A percentile compares a stretch with the other conserved stretches of the same genome.
Conservation (phyloP, 2,113 vertebrate species). For the Typhlomys cinereus region DNA sequence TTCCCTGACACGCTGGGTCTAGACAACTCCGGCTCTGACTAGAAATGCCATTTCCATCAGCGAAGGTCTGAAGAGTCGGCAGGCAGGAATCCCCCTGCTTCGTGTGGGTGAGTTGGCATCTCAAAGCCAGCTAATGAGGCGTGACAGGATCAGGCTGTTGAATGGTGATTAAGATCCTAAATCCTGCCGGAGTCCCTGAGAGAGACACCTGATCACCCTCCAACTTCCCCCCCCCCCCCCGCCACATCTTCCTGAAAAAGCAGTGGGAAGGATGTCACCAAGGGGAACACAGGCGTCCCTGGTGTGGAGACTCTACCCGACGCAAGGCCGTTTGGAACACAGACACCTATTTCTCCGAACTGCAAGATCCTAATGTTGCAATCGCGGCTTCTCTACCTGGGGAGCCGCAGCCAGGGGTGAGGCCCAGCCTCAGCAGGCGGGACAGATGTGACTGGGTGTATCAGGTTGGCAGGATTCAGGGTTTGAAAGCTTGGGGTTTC, state of each 20-base stretch:
- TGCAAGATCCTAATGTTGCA: not conserved
- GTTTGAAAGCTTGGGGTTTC: not conserved
- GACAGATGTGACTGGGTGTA: no score
- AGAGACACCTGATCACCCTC: not conserved
- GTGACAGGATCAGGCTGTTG: not conserved
- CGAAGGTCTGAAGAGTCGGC: not conserved
- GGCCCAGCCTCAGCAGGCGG: not conserved
- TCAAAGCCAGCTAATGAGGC: not conserved
- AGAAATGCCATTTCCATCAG: conserved; percentile 43
- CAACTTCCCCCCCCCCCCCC: fast-evolving
- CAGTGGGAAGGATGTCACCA: not conserved
- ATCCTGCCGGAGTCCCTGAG: not conserved
- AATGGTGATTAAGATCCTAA: conserved; percentile 28
- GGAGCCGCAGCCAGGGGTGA: not conserved
- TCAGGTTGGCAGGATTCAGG: no score
- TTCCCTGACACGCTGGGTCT: not conserved
- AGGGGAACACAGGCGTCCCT: not conserved
- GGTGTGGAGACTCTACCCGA: fast-evolving
- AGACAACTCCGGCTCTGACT: not conserved
- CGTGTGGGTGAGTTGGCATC: not conserved
- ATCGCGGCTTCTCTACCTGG: not conserved
- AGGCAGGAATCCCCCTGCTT: not conserved
- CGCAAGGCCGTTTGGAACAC: not conserved
- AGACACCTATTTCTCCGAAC: not conserved
- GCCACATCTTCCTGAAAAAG: no score